Conservation (phyloP, 2,113 vertebrate species). For the Caloenas nicobarica region DNA sequence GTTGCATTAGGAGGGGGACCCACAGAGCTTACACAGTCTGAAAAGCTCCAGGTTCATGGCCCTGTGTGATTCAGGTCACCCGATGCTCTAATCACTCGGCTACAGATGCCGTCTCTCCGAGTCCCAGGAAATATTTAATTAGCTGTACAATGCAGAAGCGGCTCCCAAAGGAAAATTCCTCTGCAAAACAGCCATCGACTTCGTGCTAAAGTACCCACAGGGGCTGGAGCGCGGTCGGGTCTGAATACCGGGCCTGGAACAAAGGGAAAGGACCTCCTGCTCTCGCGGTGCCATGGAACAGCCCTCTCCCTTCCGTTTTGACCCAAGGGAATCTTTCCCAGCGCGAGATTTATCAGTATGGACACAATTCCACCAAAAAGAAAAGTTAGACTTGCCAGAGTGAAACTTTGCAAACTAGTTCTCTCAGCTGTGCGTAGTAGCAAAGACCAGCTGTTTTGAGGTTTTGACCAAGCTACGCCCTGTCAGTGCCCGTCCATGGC, state of each 20-base stretch:
- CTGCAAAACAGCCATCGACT: conserved; percentile 29
- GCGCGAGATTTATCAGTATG: neutral
- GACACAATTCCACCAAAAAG: neutral
- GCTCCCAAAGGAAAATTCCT: conserved; percentile 63
- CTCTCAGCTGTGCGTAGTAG: neutral
- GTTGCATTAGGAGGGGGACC: conserved; percentile 45
- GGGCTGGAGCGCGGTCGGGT: neutral
- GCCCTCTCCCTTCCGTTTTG: neutral
- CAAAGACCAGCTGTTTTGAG: neutral
- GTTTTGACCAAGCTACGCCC: neutral
- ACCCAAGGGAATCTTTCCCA: neutral
- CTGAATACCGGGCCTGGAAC: conserved; percentile 29
- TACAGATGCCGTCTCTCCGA: conserved; percentile 59
- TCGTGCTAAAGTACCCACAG: neutral
- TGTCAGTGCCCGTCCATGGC: neutral
- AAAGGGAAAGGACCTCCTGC: conserved; percentile 11
- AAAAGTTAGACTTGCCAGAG: neutral
- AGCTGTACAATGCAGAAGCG: conserved; percentile 61
- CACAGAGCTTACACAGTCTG: conserved; percentile 44
- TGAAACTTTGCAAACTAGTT: neutral
- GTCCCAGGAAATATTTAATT: conserved; percentile 71
- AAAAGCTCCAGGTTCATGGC: conserved; percentile 63
- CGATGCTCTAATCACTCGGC: conserved; percentile 56
- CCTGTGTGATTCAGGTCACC: conserved; percentile 68
- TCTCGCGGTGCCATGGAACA: neutral